Evolutionary conservation across 2,888 invertebrate genomes (phyloP), one percentile per base, ranked within the genome.

Genomic region (Gortyna flavago): DNA sequence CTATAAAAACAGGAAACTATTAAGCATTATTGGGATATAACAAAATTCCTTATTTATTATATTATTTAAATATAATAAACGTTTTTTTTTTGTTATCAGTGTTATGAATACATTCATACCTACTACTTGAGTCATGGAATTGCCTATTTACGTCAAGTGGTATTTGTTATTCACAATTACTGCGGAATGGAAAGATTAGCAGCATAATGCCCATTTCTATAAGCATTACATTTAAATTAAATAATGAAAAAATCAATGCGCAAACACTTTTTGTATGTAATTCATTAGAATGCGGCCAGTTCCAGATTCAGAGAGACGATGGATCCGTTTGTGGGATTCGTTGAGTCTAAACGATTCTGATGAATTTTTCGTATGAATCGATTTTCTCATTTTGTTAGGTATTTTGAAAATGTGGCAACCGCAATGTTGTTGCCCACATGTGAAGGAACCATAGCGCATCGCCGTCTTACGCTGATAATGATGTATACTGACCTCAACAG

Each of bases 401-500:
- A 48, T 48, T 48, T 48, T 48, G 25, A 8, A 25, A 51, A 25
- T 8, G 25, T 25, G 51, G 51, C 51, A 51, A 51, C 0, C 25
- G 25, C 9, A 8, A 9, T 51, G 25, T 51, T 25, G 21, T 25
- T 51, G 25, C 2, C 25, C 25, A 48, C 48, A 48, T 51, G 51
- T 25, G 25, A 9, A 25, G 9, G 8, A 54, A 48, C 8, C 54
- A 9, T 25, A 9, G 25, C 25, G 7, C 21, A 21, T 51, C 51
- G 21, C 51, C 7, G 48, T 48, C 48, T 21, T 48, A 21, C 18
- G 2, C 48, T 21, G 18, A 48, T 48, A 48, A 21, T 2, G 54
- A 54, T n/a, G 18, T n/a, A 35, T 57, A 69, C 69, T 57, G 4
- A 74, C 99, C 98, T 99, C 98, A 91, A 98, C 98, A 93, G 98